phyloP scores from a whole-genome alignment of 2,797 vertebrate genomes.

The Myotis findleyi region DNA sequence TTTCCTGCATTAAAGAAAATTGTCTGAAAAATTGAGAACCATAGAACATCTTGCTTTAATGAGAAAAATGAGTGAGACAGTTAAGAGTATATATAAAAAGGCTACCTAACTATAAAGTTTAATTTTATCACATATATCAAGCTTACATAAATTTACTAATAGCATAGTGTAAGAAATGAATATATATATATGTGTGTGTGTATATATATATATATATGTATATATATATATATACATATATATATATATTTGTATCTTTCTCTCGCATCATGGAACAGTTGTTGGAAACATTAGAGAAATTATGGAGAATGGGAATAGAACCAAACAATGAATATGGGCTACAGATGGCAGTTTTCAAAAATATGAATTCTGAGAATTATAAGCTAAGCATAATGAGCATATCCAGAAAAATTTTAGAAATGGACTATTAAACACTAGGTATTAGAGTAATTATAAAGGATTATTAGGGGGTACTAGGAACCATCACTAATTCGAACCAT shows the following conservation, averaged over 20 bases:
- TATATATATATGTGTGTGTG: background rate
- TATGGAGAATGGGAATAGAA: background rate
- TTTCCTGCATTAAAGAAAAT: background rate
- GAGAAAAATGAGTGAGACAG: background rate
- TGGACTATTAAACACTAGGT: background rate
- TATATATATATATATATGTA: too few species aligned
- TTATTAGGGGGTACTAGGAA: background rate
- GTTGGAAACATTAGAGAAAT: slow-evolving; percentile 6
- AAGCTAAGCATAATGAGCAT: background rate
- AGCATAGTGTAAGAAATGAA: background rate
- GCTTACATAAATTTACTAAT: background rate
- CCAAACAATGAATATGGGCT: background rate
- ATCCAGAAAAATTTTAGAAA: background rate
- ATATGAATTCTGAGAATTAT: background rate
- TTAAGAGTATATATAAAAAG: background rate
- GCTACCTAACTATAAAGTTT: background rate
- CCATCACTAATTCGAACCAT: background rate
- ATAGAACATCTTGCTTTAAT: background rate
- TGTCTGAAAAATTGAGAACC: background rate
- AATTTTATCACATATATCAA: background rate
- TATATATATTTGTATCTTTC: background rate
- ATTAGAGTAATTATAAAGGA: background rate
- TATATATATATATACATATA: background rate
- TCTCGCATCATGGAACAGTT: background rate
- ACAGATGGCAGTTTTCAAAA: background rate